Percentiles rank a stretch among this genome's conserved stretches.
phyloP scores from a whole-genome alignment of 2,888 invertebrate genomes.

The Scaptodrosophila latifasciaeformis region DNA sequence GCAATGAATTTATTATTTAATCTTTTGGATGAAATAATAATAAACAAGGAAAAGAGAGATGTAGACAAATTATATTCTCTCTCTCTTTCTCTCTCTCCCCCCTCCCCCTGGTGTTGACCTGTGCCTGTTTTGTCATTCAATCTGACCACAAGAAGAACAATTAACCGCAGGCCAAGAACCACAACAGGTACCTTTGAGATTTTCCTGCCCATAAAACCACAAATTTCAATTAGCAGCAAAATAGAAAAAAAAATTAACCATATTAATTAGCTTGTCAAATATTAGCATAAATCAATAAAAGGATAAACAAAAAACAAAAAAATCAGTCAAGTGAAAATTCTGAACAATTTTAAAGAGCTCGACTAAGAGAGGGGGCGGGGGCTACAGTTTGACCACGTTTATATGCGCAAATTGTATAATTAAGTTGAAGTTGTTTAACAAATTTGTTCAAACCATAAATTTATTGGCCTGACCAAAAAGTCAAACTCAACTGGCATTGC shows the following conservation, averaged over 20 bases:
- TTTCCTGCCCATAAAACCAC: too few relatives aligned
- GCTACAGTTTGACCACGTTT: conserved; percentile 23
- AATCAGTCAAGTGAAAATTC: neutral
- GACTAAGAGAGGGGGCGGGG: too few relatives aligned
- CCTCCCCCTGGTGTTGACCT: too few relatives aligned
- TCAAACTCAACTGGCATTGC: conserved; percentile 11
- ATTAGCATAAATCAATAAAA: conserved; percentile 49
- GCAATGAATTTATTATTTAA: too few relatives aligned
- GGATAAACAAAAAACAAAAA: neutral
- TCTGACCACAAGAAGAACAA: conserved; percentile 25
- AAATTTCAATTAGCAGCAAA: too few relatives aligned
- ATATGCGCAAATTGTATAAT: conserved; percentile 60
- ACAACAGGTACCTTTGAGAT: conserved; percentile 28
- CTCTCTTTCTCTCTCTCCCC: too few relatives aligned
- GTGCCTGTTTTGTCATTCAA: conserved; percentile 6
- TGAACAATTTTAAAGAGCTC: too few relatives aligned
- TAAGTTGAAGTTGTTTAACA: conserved; percentile 64
- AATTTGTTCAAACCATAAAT: conserved; percentile 62
- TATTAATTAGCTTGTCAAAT: conserved; percentile 55
- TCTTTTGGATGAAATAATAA: too few relatives aligned
- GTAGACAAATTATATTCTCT: neutral
- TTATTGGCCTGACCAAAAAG: conserved; percentile 55
- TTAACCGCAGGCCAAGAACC: conserved; percentile 15
- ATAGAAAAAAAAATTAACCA: conserved; percentile 1
- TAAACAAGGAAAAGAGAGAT: too few relatives aligned